phyloP scores from a whole-genome alignment of 2,888 invertebrate genomes.

The Rhingia campestris region DNA sequence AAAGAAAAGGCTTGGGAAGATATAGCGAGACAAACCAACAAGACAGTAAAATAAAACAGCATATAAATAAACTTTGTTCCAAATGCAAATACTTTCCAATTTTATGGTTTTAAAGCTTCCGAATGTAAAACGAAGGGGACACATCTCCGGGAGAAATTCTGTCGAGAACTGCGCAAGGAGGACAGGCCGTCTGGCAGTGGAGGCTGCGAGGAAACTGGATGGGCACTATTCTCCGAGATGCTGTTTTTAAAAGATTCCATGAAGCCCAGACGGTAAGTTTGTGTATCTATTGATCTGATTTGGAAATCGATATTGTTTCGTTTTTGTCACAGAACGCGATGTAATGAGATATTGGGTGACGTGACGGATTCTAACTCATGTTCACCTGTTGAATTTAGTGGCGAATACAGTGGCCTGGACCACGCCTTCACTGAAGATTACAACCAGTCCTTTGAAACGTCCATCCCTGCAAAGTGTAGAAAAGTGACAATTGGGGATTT shows the following conservation, averaged over 20 bases:
- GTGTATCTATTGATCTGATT: no score
- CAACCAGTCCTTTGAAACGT: neutral
- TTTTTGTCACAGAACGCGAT: neutral
- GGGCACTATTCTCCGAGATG: no score
- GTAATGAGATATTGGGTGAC: no score
- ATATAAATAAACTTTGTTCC: no score
- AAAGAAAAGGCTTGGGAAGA: constrained; percentile 17
- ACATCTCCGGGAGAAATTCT: neutral
- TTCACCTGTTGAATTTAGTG: no score
- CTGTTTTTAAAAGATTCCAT: neutral
- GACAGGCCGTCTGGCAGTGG: constrained; percentile 2
- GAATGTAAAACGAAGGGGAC: constrained; percentile 17
- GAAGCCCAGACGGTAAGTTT: neutral
- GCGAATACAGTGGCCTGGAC: no score
- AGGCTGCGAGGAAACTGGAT: neutral
- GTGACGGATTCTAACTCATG: no score
- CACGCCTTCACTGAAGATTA: no score
- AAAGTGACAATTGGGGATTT: neutral
- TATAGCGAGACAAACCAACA: neutral
- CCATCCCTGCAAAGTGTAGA: neutral
- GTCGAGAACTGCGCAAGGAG: constrained; percentile 5
- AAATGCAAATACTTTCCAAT: no score
- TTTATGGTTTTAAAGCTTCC: neutral
- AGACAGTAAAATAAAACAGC: constrained; percentile 1
- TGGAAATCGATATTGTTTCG: neutral